Conservation (phyloP, 2,888 invertebrate genomes). For the Thymelicus sylvestris region DNA sequence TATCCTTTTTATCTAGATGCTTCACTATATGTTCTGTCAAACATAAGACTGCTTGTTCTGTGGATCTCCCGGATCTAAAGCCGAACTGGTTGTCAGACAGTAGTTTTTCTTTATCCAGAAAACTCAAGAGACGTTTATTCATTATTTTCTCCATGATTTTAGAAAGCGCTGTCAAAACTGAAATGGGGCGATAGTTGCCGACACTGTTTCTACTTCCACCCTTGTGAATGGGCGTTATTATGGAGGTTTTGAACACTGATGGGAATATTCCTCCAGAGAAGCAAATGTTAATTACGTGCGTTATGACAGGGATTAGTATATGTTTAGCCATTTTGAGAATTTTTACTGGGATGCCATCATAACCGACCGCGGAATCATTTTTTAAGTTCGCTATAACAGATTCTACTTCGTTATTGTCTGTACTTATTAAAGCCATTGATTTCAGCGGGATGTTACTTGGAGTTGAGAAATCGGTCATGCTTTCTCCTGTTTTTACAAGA, state of each 20-base stretch:
- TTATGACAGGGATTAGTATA: neutral
- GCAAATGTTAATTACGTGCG: neutral
- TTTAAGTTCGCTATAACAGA: too few relatives aligned
- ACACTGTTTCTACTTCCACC: constrained; percentile 2
- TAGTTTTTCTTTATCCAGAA: constrained; percentile 1
- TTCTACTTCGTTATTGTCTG: too few relatives aligned
- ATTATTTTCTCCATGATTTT: constrained; percentile 29
- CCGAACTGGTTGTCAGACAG: constrained; percentile 22
- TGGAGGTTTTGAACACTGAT: neutral
- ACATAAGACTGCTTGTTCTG: constrained; percentile 20
- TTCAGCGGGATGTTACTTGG: too few relatives aligned
- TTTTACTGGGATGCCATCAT: too few relatives aligned
- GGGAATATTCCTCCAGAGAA: neutral
- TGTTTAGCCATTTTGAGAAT: neutral
- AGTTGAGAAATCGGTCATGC: too few relatives aligned
- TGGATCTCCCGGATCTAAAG: constrained; percentile 12
- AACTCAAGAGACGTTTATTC: constrained; percentile 14
- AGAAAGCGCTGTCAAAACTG: constrained; percentile 12
- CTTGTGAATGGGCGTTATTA: constrained; percentile 6
- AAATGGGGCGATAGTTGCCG: constrained; percentile 28
- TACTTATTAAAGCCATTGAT: too few relatives aligned
- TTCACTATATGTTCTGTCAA: neutral
- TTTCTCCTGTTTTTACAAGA: too few relatives aligned
- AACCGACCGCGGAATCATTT: too few relatives aligned
- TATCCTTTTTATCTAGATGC: neutral